phyloP scores from a whole-genome alignment of 53 echinoderm and acorn worm species.

The Paracentrotus lividus region DNA sequence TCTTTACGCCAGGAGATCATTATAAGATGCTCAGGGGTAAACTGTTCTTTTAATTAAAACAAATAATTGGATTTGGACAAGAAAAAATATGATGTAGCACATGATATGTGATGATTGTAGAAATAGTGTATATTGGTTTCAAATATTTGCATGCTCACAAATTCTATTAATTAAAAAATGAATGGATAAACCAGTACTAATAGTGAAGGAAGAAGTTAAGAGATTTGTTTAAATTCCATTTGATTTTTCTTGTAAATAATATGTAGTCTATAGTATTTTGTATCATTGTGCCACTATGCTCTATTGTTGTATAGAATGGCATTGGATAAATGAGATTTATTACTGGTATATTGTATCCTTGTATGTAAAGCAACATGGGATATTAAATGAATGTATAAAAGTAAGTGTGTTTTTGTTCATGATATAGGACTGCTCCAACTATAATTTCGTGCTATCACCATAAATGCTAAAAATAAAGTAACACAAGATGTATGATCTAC shows the following conservation, averaged over 20 bases:
- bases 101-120: neutral
- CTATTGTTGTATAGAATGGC: neutral
- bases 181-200: constrained; percentile 27
- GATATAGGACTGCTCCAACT: neutral
- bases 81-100: neutral
- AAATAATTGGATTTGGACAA: neutral
- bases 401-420: neutral
- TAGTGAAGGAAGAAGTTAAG: neutral
- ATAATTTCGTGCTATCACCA: neutral
- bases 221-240: constrained; percentile 21
- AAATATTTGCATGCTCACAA: neutral
- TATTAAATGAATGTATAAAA: neutral
- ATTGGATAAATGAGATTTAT: too few relatives aligned
- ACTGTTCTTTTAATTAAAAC: neutral
- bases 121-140: neutral
- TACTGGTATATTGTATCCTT: too few relatives aligned
- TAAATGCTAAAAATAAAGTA: neutral
- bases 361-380: neutral
- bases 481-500: neutral
- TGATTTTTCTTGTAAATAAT: constrained; percentile 12
- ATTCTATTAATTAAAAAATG: neutral
- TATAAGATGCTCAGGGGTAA: neutral
- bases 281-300: neutral
- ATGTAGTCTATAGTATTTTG: neutral
- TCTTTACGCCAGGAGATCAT: neutral